Percentiles rank a stretch among this genome's conserved stretches.
Evolutionary conservation across 2,113 vertebrate genomes (phyloP).

Genomic region (Pygoscelis adeliae): DNA sequence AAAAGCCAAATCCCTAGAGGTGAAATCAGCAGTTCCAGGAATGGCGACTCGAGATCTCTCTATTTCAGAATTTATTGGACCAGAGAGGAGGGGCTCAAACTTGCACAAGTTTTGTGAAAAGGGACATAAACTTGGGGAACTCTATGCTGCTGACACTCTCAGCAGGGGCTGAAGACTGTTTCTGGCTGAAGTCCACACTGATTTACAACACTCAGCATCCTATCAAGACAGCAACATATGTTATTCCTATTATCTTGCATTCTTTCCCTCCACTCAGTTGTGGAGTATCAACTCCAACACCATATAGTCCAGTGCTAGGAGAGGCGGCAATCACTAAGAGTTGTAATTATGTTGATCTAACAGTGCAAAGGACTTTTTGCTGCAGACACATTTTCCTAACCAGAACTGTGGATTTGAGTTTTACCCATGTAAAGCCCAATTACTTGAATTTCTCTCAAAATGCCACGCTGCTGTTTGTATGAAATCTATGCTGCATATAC

Average conservation of each 20-base stretch:
- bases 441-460: background rate
- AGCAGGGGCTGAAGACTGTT: slow-evolving; percentile 32
- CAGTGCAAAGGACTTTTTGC: background rate
- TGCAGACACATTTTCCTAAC: background rate
- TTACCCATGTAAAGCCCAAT: background rate
- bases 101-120: slow-evolving; percentile 27
- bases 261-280: background rate
- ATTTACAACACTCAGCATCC: slow-evolving; percentile 52
- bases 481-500: background rate
- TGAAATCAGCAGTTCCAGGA: slow-evolving; percentile 8
- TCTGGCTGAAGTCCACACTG: slow-evolving; percentile 38
- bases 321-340: background rate
- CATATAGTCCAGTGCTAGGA: background rate
- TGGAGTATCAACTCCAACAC: background rate
- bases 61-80: slow-evolving; percentile 34
- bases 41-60: background rate
- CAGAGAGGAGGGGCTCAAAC: background rate
- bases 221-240: slow-evolving; percentile 36
- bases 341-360: background rate
- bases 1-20: background rate
- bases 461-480: background rate
- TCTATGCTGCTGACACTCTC: slow-evolving; percentile 14
- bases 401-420: background rate
- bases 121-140: slow-evolving; percentile 13
- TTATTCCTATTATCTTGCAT: slow-evolving; percentile 45